Evolutionary conservation across 64 coral and sea anemone genomes (phyloP).

Genomic region (Cladopsammia gracilis): DNA sequence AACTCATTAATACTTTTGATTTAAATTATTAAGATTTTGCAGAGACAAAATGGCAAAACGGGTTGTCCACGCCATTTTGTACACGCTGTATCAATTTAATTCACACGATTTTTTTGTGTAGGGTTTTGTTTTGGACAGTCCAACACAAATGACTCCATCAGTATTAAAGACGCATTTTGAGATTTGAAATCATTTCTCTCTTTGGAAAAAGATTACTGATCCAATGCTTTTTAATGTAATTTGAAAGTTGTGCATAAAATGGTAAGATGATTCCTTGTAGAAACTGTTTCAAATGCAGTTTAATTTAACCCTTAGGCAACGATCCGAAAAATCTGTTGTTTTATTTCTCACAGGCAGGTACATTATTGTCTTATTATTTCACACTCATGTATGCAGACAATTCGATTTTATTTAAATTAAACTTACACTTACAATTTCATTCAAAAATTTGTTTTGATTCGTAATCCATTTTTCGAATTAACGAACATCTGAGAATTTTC

Average conservation of each 20-base stretch:
- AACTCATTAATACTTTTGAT: too few relatives aligned
- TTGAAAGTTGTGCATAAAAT: not conserved
- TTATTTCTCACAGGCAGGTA: not conserved
- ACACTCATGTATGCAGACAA: not conserved
- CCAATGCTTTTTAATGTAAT: not conserved
- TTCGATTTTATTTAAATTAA: slow-evolving; percentile 2
- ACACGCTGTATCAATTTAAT: too few relatives aligned
- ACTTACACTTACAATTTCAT: not conserved
- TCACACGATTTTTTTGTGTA: too few relatives aligned
- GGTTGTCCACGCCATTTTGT: too few relatives aligned
- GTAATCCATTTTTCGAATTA: not conserved
- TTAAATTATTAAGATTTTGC: too few relatives aligned
- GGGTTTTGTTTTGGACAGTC: too few relatives aligned
- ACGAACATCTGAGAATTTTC: slow-evolving; percentile 43
- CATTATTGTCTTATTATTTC: not conserved
- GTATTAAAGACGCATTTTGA: too few relatives aligned
- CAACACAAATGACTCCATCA: too few relatives aligned
- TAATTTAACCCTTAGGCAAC: not conserved
- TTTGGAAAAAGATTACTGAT: not conserved
- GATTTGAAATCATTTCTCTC: too few relatives aligned
- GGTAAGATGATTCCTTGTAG: not conserved
- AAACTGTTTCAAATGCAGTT: not conserved
- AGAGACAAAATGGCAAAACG: too few relatives aligned
- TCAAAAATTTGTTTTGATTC: not conserved
- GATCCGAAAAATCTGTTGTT: slow-evolving; percentile 2